Evolutionary conservation across 1,140 invertebrate genomes (phyloP).

Genomic region (Bombus superbus): DNA sequence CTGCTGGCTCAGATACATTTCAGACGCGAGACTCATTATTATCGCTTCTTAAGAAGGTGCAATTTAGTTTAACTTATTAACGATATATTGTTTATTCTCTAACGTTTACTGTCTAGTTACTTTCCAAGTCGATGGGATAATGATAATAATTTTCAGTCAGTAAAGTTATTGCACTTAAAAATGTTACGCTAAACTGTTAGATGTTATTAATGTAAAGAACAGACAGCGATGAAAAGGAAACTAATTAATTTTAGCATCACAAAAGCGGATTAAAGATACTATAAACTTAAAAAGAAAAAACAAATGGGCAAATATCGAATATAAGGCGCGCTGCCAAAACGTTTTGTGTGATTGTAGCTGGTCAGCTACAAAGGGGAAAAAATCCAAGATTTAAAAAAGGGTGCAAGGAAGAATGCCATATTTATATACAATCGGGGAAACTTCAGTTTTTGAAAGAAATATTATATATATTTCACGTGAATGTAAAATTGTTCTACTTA

Average conservation of each 20-base stretch:
- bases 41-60: constrained; percentile 38
- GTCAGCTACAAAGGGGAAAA: constrained; percentile 54
- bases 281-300: constrained; percentile 30
- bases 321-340: constrained; percentile 62
- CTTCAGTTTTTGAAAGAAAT: constrained; percentile 25
- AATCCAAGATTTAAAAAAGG: constrained; percentile 44
- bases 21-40: constrained; percentile 30
- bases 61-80: constrained; percentile 53
- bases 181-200: constrained; percentile 8
- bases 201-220: constrained; percentile 8
- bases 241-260: constrained; percentile 16
- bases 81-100: constrained; percentile 1
- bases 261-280: neutral
- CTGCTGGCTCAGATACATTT: constrained; percentile 51
- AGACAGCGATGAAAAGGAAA: neutral
- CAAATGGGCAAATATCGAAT: constrained; percentile 11
- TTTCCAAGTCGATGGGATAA: neutral
- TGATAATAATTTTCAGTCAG: constrained; percentile 23
- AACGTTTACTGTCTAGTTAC: constrained; percentile 29
- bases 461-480: constrained; percentile 33
- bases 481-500: constrained; percentile 46
- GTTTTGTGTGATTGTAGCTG: constrained; percentile 64
- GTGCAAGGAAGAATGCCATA: constrained; percentile 71
- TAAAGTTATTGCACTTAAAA: constrained; percentile 3
- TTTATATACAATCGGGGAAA: constrained; percentile 29